Base-by-base conservation (phyloP, 2,888 invertebrate genomes). In the Belgica antarctica region DNA sequence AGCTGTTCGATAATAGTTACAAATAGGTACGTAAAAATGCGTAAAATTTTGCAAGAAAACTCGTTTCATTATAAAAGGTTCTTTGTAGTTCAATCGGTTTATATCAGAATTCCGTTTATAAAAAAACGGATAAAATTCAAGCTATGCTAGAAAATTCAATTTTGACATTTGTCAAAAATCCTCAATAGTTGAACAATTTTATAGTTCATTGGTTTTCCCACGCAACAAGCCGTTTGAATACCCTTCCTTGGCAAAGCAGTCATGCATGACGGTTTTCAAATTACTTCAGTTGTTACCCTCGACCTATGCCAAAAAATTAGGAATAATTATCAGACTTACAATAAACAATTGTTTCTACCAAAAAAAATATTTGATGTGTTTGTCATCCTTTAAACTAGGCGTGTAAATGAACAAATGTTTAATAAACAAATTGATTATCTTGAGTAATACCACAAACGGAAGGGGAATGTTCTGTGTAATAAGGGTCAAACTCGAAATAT, bases 381-480 rank as follows among this genome's bases (percentile, higher is more conserved):
- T 68, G 68, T 68, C 68, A 68, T 68, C 31, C 36, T 59, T 70
- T 41, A 34, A 70, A 70, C 61, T 41, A 46, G 61, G 70, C 70
- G 46, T 70, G 61, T 22, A 70, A 70, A 70, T 70, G 41, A 61
- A 70, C 61, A 61, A 61, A 15, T 31, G 46, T 61, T 70, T 41
- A 70, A 70, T 61, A 36, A 57, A 70, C 31, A 70, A 70, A 70
- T 70, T 70, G 41, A 41, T 27, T 59, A 10, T 27, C 59, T 17
- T 41, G n/a, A n/a, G 15, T 7, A 41, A 15, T 15, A 41, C 12
- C 41, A 34, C 7, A 34, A 41, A 41, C 41, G n/a, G 41, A 41
- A 41, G 41, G 15, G 41, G 41, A 41, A 41, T 31, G 12, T 41
- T 41, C 3, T 41, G 41, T 41, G 12, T 41, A 41, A 41, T 41